These are phyloP conservation scores for Halcyon malimbica DNA, from an alignment of 2,113 vertebrate genomes.

Conservation along the genomic window DNA sequence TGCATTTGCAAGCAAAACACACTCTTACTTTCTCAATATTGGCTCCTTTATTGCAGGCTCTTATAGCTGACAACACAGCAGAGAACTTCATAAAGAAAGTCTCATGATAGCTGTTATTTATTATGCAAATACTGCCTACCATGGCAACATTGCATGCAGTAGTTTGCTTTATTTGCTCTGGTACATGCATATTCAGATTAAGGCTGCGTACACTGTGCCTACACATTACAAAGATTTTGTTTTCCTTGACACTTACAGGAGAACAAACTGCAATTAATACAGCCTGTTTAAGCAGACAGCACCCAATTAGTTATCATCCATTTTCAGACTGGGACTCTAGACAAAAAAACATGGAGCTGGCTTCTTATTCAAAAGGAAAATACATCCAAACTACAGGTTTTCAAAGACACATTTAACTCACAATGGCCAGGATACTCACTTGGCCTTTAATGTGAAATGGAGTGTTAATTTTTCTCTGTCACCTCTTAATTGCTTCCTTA, in stretches of 20 bases:
- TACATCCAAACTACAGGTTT: conserved; percentile 82
- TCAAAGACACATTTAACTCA: conserved; percentile 83
- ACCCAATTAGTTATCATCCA: conserved; percentile 84
- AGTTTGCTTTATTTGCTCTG: conserved; percentile 73
- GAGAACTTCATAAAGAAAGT: conserved; percentile 80
- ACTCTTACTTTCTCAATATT: conserved; percentile 70
- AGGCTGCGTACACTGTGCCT: conserved; percentile 69
- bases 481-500: conserved; percentile 89
- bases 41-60: conserved; percentile 66
- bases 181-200: conserved; percentile 76
- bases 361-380: conserved; percentile 82
- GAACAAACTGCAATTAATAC: conserved; percentile 84
- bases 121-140: conserved; percentile 79
- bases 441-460: conserved; percentile 88
- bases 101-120: conserved; percentile 81
- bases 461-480: conserved; percentile 89
- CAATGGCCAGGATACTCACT: conserved; percentile 84
- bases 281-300: conserved; percentile 80
- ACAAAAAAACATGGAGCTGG: conserved; percentile 78
- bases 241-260: conserved; percentile 82
- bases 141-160: conserved; percentile 77
- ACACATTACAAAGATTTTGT: conserved; percentile 81
- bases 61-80: conserved; percentile 73
- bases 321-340: conserved; percentile 80
- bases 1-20: conserved; percentile 64